phyloP scores from a whole-genome alignment of 2,888 invertebrate genomes.

The Cremastinae sp. region DNA sequence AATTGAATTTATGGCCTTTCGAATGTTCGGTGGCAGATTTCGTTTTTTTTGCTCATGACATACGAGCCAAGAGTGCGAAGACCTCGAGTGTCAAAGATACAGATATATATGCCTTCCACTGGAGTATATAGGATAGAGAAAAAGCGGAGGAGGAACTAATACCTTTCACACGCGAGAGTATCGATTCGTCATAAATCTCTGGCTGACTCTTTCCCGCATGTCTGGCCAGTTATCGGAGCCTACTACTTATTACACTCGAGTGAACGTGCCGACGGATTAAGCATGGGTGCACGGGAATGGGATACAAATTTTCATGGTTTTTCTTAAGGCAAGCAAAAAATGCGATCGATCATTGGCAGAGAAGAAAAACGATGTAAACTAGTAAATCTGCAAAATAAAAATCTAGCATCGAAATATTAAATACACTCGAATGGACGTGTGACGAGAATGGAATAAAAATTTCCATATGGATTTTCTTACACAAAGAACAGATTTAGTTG shows the following conservation, averaged over 20 bases:
- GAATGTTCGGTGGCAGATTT: neutral
- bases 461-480: too few species aligned
- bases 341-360: too few species aligned
- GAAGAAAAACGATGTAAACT: too few species aligned
- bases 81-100: slow-evolving; percentile 15
- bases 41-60: slow-evolving; percentile 35
- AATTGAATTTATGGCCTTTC: too few species aligned
- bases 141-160: slow-evolving; percentile 43
- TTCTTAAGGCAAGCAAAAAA: too few species aligned
- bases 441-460: too few species aligned
- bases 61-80: slow-evolving; percentile 29
- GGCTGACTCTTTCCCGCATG: slow-evolving; percentile 34
- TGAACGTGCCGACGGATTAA: slow-evolving; percentile 42
- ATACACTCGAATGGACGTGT: slow-evolving; percentile 41
- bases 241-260: slow-evolving; percentile 52
- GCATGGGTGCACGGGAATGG: slow-evolving; percentile 27
- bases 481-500: too few species aligned
- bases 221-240: slow-evolving; percentile 40
- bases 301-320: too few species aligned
- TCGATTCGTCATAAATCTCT: slow-evolving; percentile 64
- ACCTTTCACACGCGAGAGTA: slow-evolving; percentile 61
- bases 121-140: neutral
- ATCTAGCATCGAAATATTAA: slow-evolving; percentile 37
- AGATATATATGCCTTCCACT: neutral
- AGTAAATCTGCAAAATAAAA: too few species aligned